Base-by-base conservation (phyloP, 2,797 vertebrate species). In the Galagoides demidoff region DNA sequence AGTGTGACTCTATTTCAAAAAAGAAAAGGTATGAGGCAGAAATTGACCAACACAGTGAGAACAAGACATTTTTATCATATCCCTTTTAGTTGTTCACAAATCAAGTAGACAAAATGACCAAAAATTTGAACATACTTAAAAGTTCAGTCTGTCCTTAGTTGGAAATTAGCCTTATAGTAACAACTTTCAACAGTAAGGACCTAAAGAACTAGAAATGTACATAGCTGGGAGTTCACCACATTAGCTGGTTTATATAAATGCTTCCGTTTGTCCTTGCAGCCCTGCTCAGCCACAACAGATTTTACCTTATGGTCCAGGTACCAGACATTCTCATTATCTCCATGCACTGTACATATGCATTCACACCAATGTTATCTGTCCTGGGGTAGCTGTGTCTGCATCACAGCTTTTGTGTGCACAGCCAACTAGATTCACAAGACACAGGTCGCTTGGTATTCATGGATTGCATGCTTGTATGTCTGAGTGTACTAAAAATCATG, bases 51-150 rank as follows among this genome's bases (percentile, higher is more conserved):
- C 22, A 85, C 22, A 70, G 14, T 85, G 83, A 86, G 45, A 43
- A 66, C 83, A 59, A 92, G 61, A 94, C 73, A 23, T 71, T 63
- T 79, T 90, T 57, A 92, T 95, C 68, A 77, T 7, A 17, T 93
- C 49, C 93, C 71, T 71, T 61, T 83, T 70, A 78, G 70, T 85
- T 61, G 64, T n/a, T 55, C 71, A 70, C 79, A 91, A 85, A 90
- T 76, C 39, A 77, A 85, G n/a, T 43, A 76, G 45, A 93, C 6
- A 92, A 84, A 93, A 90, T 77, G 12, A 37, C 77, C 55, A 66
- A 92, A 94, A 89, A 85, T 64, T 49, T 37, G 29, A 84, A 49
- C 31, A 76, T 71, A 76, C 70, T 68, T 76, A 88, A 74, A 90
- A 83, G 13, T 77, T 83, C 81, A 55, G 74, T 74, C n/a, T 81